Evolutionary conservation across 2,888 invertebrate genomes (phyloP).

Genomic region (Ashinkailepas kermadecensis): DNA sequence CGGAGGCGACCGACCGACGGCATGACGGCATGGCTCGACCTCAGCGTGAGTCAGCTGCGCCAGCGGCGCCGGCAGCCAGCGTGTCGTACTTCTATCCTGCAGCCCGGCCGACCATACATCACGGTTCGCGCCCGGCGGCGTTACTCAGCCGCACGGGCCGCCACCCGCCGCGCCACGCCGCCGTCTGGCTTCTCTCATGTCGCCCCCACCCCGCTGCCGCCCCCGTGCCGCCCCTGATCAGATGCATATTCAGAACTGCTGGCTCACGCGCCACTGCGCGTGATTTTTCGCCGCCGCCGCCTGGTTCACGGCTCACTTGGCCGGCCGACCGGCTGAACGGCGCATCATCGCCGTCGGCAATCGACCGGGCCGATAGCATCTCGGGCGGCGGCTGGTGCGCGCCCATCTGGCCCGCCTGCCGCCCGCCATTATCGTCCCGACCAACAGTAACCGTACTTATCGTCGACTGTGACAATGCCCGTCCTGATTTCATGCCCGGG

Average conservation of each 20-base stretch:
- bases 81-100: neutral
- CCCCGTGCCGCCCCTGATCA: neutral
- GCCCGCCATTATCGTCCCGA: neutral
- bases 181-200: neutral
- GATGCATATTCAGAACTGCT: neutral
- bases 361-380: neutral
- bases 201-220: neutral
- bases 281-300: neutral
- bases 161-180: neutral
- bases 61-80: neutral
- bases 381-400: neutral
- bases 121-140: neutral
- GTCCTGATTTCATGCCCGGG: slow-evolving; percentile 11
- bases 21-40: neutral
- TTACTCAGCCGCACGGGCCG: neutral
- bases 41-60: neutral
- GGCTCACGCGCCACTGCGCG: neutral
- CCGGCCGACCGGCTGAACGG: neutral
- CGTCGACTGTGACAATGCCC: neutral
- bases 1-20: neutral
- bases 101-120: neutral
- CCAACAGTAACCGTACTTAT: slow-evolving; percentile 27
- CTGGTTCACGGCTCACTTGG: neutral
- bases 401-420: slow-evolving; percentile 7
- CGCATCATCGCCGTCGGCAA: neutral